A percentile compares a stretch with the other conserved stretches of the same genome.
phyloP scores from a whole-genome alignment of 2,113 vertebrate genomes.

The Ammodytes dubius region DNA sequence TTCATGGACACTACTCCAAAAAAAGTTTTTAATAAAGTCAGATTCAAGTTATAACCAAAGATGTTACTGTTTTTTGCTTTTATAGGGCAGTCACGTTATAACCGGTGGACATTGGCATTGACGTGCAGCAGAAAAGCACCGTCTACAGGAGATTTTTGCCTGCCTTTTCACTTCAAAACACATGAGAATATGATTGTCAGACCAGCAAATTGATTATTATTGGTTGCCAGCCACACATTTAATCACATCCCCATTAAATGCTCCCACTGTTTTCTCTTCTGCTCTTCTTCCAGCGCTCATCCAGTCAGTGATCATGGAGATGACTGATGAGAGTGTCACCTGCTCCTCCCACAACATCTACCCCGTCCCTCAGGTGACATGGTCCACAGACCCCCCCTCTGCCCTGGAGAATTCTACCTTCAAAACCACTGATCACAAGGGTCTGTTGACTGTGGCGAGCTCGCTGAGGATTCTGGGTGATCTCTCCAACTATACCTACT shows the following conservation, averaged over 20 bases:
- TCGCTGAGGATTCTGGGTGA: constrained; percentile 76
- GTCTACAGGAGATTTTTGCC: constrained; percentile 40
- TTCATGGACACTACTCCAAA: no score
- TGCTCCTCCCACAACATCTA: constrained; percentile 83
- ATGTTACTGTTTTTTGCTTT: no score
- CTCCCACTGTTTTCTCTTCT: background rate
- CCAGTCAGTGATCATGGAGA: constrained; percentile 80
- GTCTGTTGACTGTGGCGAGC: constrained; percentile 81
- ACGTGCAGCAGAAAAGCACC: constrained; percentile 20
- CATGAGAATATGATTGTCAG: background rate
- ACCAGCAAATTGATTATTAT: background rate
- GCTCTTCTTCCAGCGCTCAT: constrained; percentile 74
- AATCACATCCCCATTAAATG: background rate
- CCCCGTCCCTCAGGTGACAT: constrained; percentile 77
- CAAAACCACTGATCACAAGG: constrained; percentile 79
- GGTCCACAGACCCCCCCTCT: constrained; percentile 56
- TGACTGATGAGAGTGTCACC: constrained; percentile 67
- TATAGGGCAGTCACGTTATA: background rate
- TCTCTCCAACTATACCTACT: constrained; percentile 73
- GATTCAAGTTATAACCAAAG: no score
- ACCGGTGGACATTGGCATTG: background rate
- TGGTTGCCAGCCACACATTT: background rate
- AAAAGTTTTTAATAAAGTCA: no score
- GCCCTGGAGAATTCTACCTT: constrained; percentile 70
- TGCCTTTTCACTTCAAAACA: background rate